Evolutionary conservation across 2,113 vertebrate genomes (phyloP), one percentile per base, ranked within the genome.

Genomic region (Pelobates fuscus): DNA sequence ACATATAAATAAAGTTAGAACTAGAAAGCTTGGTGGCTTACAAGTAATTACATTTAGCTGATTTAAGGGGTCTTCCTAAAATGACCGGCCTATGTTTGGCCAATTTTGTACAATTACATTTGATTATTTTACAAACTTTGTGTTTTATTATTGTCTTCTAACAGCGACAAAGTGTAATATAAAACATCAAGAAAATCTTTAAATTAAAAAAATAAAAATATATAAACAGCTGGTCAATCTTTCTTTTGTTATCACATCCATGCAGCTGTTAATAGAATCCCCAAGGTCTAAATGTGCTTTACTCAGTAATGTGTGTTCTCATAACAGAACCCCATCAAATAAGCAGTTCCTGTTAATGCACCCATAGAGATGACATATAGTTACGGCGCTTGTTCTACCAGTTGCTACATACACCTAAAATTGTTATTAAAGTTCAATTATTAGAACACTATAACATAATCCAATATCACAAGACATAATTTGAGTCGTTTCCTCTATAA

Each of bases 221-320:
- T 17, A 46, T 15, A 60, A 59, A 24, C 64, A 68, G 64, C 73
- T 68, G 57, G 55, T 76, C 73, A 68, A 61, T 76, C 65, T 68
- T 60, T 79, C n/a, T 71, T 59, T 69, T 54, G 76, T 81, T 85
- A 87, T 78, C 62, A 80, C 84, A 68, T 77, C 25, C 70, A 63
- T 80, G 67, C 60, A 86, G 77, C 81, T 82, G 81, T 79, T 84
- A 70, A 79, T 54, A 81, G 84, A 83, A 70, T 78, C 73, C 73
- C 73, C 58, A 71, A 78, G 58, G 83, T 75, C 68, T 73, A 46
- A 80, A 81, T 72, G 74, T 58, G 77, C 83, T 76, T 67, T 76
- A 20, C 18, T 58, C 75, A 69, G 78, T 57, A 83, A 81, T 66
- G 78, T 41, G 74, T 84, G 75, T 83, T 79, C 67, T 69, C 78